Evolutionary conservation across 2,888 invertebrate species (phyloP), one percentile per base, ranked within the genome.

Genomic region (Trachelus troglodyta): DNA sequence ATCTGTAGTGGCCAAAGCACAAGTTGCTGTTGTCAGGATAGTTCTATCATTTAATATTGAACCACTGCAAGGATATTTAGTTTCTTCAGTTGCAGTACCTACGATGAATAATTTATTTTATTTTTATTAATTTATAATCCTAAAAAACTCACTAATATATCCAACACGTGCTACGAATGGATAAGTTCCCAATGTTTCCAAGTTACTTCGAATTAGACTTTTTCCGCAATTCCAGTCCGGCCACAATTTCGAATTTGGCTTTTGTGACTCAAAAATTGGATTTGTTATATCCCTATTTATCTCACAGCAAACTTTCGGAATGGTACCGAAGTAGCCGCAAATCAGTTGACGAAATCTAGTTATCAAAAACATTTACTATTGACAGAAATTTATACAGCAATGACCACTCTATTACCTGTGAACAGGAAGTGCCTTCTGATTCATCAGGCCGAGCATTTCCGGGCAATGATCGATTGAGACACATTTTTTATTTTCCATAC

Each of bases 81-180:
- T 93, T 81, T 94, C 94, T 4, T 95, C 95, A 1, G 94, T 94
- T 6, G 94, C 93, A 75, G 94, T 93, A 88, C 95, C 96, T 96
- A 88, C 73, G 56, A 56, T 76, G 76, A 81, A 83, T 35, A 34
- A 35, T 34, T 4, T 35, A 73, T 40, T 76, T 74, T 79, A 76
- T 79, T 75, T 75, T 69, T n/a, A 74, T 78, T 77, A 78, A 76
- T 71, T 69, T 9, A 71, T 33, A 35, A 12, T 37, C 12, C n/a
- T 74, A n/a, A 69, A 71, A 71, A 31, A 37, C 94, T 93, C 91
- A 96, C 96, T 94, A 86, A 94, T 94, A 86, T 96, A 96, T 56
- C 96, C 96, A 81, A 97, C 93, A 85, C 96, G 93, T 0, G 94
- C 96, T 0, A 95, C 94, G 94, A 96, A 96, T 0, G 96, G 96